Evolutionary conservation across 2,888 invertebrate genomes (phyloP).

Genomic region (Orthosia gothica): DNA sequence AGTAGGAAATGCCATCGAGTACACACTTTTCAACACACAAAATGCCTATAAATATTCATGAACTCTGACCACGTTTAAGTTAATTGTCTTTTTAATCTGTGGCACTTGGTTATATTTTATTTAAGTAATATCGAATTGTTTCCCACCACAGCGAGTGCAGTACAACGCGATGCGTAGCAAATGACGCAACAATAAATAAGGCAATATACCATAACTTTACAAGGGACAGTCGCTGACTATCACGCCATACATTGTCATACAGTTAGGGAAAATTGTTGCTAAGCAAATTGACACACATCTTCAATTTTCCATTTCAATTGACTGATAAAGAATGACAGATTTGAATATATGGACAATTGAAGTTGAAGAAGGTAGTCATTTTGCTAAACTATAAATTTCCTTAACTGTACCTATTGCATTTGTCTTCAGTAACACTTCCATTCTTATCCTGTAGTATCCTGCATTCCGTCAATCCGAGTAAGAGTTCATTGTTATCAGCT

Average conservation of each 20-base stretch:
- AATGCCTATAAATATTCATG: no score
- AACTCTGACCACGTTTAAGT: no score
- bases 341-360: not conserved
- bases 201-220: not conserved
- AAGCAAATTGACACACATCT: not conserved
- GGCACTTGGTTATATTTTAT: not conserved
- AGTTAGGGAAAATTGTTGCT: not conserved
- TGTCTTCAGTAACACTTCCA: not conserved
- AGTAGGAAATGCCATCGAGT: not conserved
- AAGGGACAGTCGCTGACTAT: not conserved
- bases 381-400: not conserved
- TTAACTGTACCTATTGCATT: not conserved
- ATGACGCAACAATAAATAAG: not conserved
- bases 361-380: not conserved
- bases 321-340: no score
- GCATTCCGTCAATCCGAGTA: conserved; percentile 13
- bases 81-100: not conserved
- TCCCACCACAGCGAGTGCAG: not conserved
- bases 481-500: not conserved
- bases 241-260: not conserved
- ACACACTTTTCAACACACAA: not conserved
- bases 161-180: not conserved
- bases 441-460: not conserved
- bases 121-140: not conserved
- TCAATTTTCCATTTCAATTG: no score